Conservation (phyloP, 37 sponge, comb jelly and placozoan species). For the Ephydatia muelleri region DNA sequence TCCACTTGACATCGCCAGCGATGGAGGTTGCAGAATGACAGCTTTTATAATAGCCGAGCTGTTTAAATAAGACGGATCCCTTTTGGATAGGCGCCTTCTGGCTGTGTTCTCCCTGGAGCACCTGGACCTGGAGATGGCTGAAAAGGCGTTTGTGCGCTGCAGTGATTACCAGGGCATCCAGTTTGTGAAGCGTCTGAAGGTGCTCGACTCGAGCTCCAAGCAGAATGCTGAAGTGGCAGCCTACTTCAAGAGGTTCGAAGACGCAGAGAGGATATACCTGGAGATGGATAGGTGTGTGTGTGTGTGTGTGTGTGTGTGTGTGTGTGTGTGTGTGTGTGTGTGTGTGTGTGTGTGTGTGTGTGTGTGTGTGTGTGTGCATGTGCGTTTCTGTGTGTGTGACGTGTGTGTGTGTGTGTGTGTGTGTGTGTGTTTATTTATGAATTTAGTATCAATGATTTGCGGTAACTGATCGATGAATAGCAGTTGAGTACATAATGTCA, state of each 20-base stretch:
- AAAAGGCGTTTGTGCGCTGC: constrained; percentile 86
- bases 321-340: background rate
- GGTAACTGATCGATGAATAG: too few species aligned
- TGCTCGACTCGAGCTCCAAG: constrained; percentile 77
- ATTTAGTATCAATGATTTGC: too few species aligned
- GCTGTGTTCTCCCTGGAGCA: constrained; percentile 83
- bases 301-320: constrained; percentile 10
- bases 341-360: background rate
- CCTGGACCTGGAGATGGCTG: constrained; percentile 89
- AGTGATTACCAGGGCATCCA: constrained; percentile 91
- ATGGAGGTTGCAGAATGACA: too few species aligned
- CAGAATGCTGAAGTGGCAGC: background rate
- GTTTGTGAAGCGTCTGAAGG: constrained; percentile 83
- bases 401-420: background rate
- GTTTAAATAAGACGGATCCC: background rate
- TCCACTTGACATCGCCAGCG: too few species aligned
- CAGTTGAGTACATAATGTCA: too few species aligned
- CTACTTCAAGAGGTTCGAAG: background rate
- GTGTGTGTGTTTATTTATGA: too few species aligned
- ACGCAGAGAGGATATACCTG: background rate
- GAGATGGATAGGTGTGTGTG: background rate
- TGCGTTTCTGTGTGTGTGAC: background rate
- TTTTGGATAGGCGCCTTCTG: constrained; percentile 66
- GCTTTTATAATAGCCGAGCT: background rate
- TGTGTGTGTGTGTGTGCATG: constrained; percentile 3